These are phyloP conservation scores for Caenorhabditis sp. DNA, from an alignment of 2,888 invertebrate species.

Conservation along the genomic window DNA sequence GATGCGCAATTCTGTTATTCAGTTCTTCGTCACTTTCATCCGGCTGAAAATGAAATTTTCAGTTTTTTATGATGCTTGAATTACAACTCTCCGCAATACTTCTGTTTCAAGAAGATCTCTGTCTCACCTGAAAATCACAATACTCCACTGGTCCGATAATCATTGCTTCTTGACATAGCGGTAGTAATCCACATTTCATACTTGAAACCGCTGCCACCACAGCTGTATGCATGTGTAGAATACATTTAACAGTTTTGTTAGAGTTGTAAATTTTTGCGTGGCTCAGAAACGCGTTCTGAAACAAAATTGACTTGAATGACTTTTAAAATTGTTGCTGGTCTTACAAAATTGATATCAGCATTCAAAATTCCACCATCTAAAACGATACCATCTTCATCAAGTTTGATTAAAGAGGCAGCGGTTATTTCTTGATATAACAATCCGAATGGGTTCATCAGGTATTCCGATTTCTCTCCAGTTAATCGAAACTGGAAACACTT, in stretches of 20 bases:
- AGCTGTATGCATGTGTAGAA: constrained; percentile 91
- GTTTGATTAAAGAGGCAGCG: constrained; percentile 86
- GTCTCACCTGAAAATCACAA: constrained; percentile 80
- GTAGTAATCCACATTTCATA: constrained; percentile 84
- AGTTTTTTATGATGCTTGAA: too few relatives aligned
- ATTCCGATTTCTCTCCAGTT: constrained; percentile 78
- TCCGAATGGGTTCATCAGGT: constrained; percentile 85
- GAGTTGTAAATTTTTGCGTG: constrained; percentile 95
- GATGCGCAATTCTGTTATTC: constrained; percentile 44
- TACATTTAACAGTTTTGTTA: constrained; percentile 94
- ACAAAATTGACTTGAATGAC: too few relatives aligned
- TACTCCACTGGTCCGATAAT: constrained; percentile 87
- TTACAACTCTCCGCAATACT: too few relatives aligned
- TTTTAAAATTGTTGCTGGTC: too few relatives aligned
- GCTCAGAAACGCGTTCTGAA: constrained; percentile 83
- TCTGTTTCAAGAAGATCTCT: too few relatives aligned
- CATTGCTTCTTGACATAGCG: constrained; percentile 91
- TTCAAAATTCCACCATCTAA: constrained; percentile 61
- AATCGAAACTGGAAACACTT: constrained; percentile 41
- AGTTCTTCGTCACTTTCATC: constrained; percentile 50
- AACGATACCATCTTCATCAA: constrained; percentile 58
- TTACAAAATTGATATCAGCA: constrained; percentile 60
- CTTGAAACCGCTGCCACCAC: constrained; percentile 74
- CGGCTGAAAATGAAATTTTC: constrained; percentile 31
- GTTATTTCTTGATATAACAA: constrained; percentile 80